Base-by-base conservation (phyloP, 2,113 vertebrate species). In the Solea senegalensis region DNA sequence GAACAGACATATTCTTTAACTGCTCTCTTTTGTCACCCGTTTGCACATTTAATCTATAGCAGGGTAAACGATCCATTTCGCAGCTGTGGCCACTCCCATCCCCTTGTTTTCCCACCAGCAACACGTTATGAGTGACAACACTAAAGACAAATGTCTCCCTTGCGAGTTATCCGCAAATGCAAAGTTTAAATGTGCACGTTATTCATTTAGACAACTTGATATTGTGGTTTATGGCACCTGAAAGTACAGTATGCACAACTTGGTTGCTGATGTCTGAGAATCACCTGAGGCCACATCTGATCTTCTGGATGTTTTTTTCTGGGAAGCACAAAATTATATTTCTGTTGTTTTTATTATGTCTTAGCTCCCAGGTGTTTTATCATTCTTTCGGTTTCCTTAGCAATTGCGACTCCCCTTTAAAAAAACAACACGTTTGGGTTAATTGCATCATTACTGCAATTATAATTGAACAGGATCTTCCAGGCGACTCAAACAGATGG, bases 381-480 rank as follows among this genome's bases (percentile, higher is more conserved):
- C n/a, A 5, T 41, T 13, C 40, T 69, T 64, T 60, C 16, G 45
- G 48, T n/a, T 21, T 54, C 34, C 9, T 12, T 39, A 50, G 6
- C 34, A 21, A 54, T 54, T 48, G 13, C 26, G 43, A 73, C 0
- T 59, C 58, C 21, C 39, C n/a, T 45, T 44, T 13, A 46, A 15
- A 5, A 8, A 21, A 21, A 21, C 1, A 1, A 21, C 21, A 54
- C 65, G 71, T 67, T 79, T 41, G 76, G 72, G 45, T 78, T 15
- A 68, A 65, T 59, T 55, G 53, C 46, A 56, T 51, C 9, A 61
- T 70, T 76, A 67, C 3, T 50, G 28, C 41, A 55, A 74, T 71
- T 41, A 53, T 63, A 62, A 26, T 74, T 70, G 41, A 65, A 60
- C 14, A 40, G 3, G 60, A 72, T 53, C 69, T 43, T 60, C 15